Base-by-base conservation (phyloP, 2,113 vertebrate genomes). In the Orientallactaga bullata region DNA sequence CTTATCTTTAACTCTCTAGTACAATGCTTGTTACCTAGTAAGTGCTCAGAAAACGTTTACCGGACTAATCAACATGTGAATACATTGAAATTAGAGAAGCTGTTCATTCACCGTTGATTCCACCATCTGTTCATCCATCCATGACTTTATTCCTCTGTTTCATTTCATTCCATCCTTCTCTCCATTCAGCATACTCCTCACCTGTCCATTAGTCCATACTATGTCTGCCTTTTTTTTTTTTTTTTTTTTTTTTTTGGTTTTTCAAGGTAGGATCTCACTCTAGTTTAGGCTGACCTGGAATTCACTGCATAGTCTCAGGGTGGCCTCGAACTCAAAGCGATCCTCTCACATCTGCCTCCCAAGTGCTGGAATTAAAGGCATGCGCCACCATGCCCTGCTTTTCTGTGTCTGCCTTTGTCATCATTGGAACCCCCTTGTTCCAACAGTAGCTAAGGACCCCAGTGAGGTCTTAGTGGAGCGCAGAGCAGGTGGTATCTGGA, bases 51-150 rank as follows among this genome's bases (percentile, higher is more conserved):
- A 82, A 66, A 71, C 84, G 60, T 83, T 39, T 73, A 87, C 37
- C 81, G 42, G 87, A 23, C 26, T 78, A 37, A 82, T 91, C 68
- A 94, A 74, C n/a, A 74, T 55, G 35, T 55, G 60, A 74, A 42
- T 26, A 58, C 88, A 72, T 63, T 72, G 86, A 91, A 86, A 32
- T 63, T 63, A 42, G 55, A 5, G 51, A 35, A 47, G 66, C 37
- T 47, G 9, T 47, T 68, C 47, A 42, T 55, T 65, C 18, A 1
- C 32, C 18, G 1, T 32, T 51, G 42, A 66, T 30, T 17, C 13
- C 85, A 60, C 37, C 24, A 30, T 39, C 74, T 63, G n/a, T 55
- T 76, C 51, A 17, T 58, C 32, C 76, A 82, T 21, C 55, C 3
- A 5, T n/a, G 42, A n/a, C 1, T 16, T 76, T n/a, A 18, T 65